Conservation (phyloP, 2,113 vertebrate species). For the Platysteira castanea region DNA sequence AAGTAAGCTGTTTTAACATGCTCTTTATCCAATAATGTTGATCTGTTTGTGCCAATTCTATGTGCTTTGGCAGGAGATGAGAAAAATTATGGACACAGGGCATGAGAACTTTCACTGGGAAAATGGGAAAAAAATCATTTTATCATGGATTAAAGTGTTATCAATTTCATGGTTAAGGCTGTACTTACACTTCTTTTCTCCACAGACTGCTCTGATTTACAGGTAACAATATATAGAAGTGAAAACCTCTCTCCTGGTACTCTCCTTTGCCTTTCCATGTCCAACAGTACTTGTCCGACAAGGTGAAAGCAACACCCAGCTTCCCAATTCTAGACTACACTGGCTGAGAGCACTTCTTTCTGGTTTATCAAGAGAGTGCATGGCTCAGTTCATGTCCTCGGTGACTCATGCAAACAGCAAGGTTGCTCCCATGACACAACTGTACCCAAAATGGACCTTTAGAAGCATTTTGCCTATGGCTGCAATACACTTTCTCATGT, state of each 20-base stretch:
- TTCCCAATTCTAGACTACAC: not conserved
- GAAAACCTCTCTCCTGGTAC: not conserved
- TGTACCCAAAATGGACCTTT: not conserved
- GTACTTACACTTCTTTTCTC: not conserved
- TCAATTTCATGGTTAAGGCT: not conserved
- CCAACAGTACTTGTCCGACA: not conserved
- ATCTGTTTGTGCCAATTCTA: not conserved
- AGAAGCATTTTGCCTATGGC: not conserved
- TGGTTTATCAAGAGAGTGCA: not conserved
- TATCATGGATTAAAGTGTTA: not conserved
- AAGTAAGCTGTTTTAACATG: not conserved
- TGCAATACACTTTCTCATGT: rapidly evolving
- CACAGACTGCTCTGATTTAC: not conserved
- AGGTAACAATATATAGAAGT: rapidly evolving
- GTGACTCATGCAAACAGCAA: rapidly evolving
- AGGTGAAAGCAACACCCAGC: not conserved
- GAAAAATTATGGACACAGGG: rapidly evolving
- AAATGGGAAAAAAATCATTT: not conserved
- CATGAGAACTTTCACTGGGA: not conserved
- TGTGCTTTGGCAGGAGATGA: not conserved
- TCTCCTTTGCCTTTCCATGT: not conserved
- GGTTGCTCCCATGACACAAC: not conserved
- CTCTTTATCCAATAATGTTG: not conserved
- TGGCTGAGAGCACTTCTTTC: not conserved
- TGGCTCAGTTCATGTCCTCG: rapidly evolving